Evolutionary conservation across 2,797 vertebrate species (phyloP), one percentile per base, ranked within the genome.

Genomic region (Eleutherodactylus coqui): DNA sequence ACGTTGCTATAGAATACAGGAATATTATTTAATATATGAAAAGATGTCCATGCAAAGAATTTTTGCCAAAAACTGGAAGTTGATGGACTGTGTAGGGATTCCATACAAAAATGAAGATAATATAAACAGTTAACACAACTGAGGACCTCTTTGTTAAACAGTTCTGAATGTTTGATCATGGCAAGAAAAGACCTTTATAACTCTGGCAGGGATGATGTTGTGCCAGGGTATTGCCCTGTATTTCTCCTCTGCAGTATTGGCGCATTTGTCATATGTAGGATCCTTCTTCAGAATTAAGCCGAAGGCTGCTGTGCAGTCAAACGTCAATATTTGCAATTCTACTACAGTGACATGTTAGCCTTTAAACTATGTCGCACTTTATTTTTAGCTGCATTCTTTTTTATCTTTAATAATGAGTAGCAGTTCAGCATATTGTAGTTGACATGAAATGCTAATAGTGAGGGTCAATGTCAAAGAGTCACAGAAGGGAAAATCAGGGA

Each of bases 351-450:
- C 36, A 72, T 5, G 69, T 72, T 43, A 43, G 19, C 69, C 69
- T 72, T 72, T 72, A 43, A n/a, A 43, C 21, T 43, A 72, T 41
- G 36, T 17, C 17, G 10, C 10, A n/a, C 36, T 32, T 10, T 72
- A 72, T 72, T 41, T 72, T 72, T 43, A 43, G 38, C 69, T n/a
- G 10, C 69, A 24, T 43, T 41, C 38, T 43, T 43, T 69, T 72
- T 72, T 43, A 72, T n/a, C 36, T 41, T 11, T 43, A 16, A 41
- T 72, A 72, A 72, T 43, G 69, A 72, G 38, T n/a, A 72, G 38
- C 69, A 43, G 69, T 43, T 72, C 69, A 72, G 38, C 38, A 72
- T 72, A 72, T 72, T 72, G 69, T 72, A 43, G 69, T n/a, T 43
- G 69, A 72, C 69, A n/a, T 14, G 38, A 72, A 72, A 72, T 41